Percentiles rank a stretch among this genome's conserved stretches.
Evolutionary conservation across 2,113 vertebrate species (phyloP).

Genomic region (Oreotrochilus melanogaster): DNA sequence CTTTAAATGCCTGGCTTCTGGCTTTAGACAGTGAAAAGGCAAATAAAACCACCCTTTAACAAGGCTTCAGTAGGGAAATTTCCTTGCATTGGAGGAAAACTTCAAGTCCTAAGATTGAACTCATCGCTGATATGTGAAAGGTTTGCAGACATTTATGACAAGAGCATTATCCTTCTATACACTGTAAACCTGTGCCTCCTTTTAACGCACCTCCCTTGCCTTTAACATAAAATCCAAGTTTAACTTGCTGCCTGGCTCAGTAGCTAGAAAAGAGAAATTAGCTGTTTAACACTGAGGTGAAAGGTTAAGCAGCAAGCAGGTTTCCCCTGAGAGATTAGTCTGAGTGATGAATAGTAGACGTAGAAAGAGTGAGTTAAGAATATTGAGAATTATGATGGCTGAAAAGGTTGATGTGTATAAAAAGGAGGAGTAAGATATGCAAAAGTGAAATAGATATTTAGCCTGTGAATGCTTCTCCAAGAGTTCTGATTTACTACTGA

Average conservation of each 20-base stretch:
- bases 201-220: not conserved
- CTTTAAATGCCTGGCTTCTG: not conserved
- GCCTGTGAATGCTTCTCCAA: not conserved
- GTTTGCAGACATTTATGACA: not conserved
- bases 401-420: not conserved
- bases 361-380: not conserved
- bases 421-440: not conserved
- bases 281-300: constrained; percentile 76
- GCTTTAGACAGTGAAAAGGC: not conserved
- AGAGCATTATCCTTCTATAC: not conserved
- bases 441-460: not conserved
- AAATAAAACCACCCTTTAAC: not conserved
- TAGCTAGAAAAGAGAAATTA: constrained; percentile 79
- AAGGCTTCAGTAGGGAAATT: not conserved
- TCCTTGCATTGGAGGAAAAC: not conserved
- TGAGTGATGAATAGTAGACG: constrained; percentile 66
- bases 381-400: not conserved
- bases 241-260: constrained; percentile 50
- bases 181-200: not conserved
- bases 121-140: not conserved
- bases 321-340: constrained; percentile 70
- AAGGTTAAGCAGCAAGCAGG: constrained; percentile 71
- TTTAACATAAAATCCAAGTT: not conserved
- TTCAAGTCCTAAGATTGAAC: not conserved
- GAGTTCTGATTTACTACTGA: not conserved